Evolutionary conservation across 2,888 invertebrate genomes (phyloP).

Genomic region (Torymus auratus): DNA sequence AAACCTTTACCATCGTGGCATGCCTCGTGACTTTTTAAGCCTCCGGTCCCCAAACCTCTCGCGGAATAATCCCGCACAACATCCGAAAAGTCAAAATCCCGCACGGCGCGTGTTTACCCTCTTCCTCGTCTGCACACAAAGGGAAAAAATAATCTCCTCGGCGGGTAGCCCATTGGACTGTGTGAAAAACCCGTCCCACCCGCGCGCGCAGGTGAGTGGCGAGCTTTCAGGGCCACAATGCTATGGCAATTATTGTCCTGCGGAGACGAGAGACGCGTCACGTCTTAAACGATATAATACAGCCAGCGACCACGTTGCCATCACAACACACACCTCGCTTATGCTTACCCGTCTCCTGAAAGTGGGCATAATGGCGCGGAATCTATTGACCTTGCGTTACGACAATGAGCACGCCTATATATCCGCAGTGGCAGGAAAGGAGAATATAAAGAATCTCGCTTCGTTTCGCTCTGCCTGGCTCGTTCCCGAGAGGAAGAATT

Average conservation of each 20-base stretch:
- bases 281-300: slow-evolving; percentile 60
- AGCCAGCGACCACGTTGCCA: slow-evolving; percentile 63
- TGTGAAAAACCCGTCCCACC: background rate
- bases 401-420: slow-evolving; percentile 50
- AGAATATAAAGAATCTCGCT: slow-evolving; percentile 16
- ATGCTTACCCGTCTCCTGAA: slow-evolving; percentile 45
- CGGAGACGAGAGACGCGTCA: slow-evolving; percentile 48
- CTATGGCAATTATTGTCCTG: slow-evolving; percentile 52
- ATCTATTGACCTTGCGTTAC: slow-evolving; percentile 25
- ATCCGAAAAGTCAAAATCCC: slow-evolving; percentile 40
- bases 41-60: background rate
- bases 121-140: slow-evolving; percentile 2
- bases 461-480: background rate
- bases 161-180: slow-evolving; percentile 11
- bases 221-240: no score
- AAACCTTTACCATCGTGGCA: background rate
- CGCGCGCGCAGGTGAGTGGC: slow-evolving; percentile 45
- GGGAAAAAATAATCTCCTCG: slow-evolving; percentile 43
- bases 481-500: slow-evolving; percentile 16
- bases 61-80: slow-evolving; percentile 2
- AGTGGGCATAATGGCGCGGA: slow-evolving; percentile 35
- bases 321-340: slow-evolving; percentile 65
- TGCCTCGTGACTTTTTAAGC: slow-evolving; percentile 34
- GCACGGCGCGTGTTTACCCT: slow-evolving; percentile 38
- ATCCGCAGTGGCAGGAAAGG: background rate